Conservation (phyloP, 2,888 invertebrate species). For the Argyresthia goedartella region DNA sequence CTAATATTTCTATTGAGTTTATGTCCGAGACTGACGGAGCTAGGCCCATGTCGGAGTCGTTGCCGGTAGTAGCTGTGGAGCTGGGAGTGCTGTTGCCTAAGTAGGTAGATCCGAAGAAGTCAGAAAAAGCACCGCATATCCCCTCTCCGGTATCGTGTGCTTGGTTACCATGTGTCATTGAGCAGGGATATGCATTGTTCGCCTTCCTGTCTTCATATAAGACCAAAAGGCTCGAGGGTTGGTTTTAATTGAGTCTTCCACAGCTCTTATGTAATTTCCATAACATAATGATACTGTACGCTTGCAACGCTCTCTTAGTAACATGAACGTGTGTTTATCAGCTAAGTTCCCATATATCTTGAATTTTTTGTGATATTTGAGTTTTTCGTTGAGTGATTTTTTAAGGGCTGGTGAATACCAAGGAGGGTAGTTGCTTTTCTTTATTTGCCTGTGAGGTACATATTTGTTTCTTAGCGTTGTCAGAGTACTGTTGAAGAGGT, state of each 20-base stretch:
- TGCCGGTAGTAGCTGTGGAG: too few relatives aligned
- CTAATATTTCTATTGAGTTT: too few relatives aligned
- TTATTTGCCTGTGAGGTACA: too few relatives aligned
- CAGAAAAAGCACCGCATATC: not conserved
- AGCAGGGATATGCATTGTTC: not conserved
- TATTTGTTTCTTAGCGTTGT: too few relatives aligned
- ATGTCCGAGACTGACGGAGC: too few relatives aligned
- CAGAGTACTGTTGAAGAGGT: too few relatives aligned
- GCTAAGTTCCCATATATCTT: not conserved
- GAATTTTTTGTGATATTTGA: slow-evolving; percentile 1
- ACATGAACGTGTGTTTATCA: not conserved
- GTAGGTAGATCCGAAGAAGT: not conserved
- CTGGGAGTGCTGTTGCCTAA: too few relatives aligned
- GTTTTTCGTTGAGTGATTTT: not conserved
- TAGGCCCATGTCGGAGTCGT: too few relatives aligned
- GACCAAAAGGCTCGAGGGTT: not conserved
- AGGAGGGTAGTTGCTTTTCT: not conserved
- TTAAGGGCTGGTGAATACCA: not conserved
- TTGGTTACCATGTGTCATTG: not conserved
- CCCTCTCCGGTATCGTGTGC: not conserved
- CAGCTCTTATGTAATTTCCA: not conserved
- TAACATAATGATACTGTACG: not conserved
- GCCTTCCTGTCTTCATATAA: not conserved
- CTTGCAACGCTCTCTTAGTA: not conserved
- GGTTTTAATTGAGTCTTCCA: not conserved